Evolutionary conservation across 2,888 invertebrate species (phyloP).

Genomic region (Onchidella celtica): DNA sequence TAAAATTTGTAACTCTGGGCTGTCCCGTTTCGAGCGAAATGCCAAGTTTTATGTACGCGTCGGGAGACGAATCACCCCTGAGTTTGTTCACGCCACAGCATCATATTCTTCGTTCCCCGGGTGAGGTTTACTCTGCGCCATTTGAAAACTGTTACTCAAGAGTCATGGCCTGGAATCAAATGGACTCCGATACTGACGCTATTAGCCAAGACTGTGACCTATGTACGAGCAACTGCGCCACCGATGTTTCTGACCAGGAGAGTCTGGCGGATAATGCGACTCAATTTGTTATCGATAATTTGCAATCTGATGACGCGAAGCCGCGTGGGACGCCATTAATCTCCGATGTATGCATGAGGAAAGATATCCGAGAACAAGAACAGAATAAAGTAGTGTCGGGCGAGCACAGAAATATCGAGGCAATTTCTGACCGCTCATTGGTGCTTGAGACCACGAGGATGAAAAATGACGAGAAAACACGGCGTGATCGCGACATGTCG

Average conservation of each 20-base stretch:
- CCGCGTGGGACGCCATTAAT: background rate
- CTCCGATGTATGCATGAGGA: background rate
- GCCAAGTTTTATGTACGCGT: background rate
- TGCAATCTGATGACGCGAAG: background rate
- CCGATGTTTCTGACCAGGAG: background rate
- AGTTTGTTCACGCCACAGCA: slow-evolving; percentile 5
- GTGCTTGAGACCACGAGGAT: too few species aligned
- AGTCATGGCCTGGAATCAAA: background rate
- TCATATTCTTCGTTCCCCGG: background rate
- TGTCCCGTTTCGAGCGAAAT: background rate
- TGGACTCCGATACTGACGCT: background rate
- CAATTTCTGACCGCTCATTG: too few species aligned
- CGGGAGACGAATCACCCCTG: background rate
- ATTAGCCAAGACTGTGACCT: background rate
- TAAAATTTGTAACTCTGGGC: background rate
- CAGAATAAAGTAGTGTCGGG: background rate
- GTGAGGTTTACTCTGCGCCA: background rate
- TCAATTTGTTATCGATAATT: background rate
- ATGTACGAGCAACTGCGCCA: background rate
- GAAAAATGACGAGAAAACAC: background rate
- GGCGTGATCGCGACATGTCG: background rate
- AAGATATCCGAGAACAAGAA: too few species aligned
- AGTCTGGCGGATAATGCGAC: background rate
- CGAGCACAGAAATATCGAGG: background rate
- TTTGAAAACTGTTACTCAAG: background rate